Base-by-base conservation (phyloP, 2,113 vertebrate species). In the Syrrhaptes paradoxus region DNA sequence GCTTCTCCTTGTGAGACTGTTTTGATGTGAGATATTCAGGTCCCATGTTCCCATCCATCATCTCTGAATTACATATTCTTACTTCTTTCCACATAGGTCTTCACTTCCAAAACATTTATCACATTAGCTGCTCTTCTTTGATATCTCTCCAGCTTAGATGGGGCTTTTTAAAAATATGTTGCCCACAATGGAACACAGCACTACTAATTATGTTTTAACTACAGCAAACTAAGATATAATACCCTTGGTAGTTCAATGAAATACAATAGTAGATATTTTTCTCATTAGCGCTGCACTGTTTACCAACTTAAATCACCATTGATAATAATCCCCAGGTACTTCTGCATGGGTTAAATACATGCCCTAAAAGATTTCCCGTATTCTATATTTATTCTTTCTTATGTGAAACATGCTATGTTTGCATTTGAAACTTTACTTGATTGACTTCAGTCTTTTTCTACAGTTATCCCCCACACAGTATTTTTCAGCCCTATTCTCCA, bases 21-120 rank as follows among this genome's bases (percentile, higher is more conserved):
- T 95, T 88, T 91, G 63, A 93, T 89, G 26, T 57, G 73, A 89
- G 41, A 48, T 36, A 85, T 32, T 80, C 51, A 73, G n/a, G 66
- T 91, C 73, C 63, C 68, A 38, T 81, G 68, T 62, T 92, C 72
- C 45, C 66, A 89, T 93, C 91, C 82, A 74, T 95, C 87, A 85
- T 76, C 46, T 70, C 72, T 88, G 52, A 29, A 49, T 91, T 88
- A 87, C 72, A 79, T 85, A 86, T 80, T 89, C 54, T 91, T 32
- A 28, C 70, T 90, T 86, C 59, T 95, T 94, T 89, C 78, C 85
- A 75, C 32, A 41, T 46, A 92, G 63, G 36, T 62, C 85, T 90
- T 85, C 11, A 5, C 86, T 93, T 95, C 78, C 86, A 96, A 94
- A 93, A 83, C 38, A 78, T 81, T 74, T 84, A 41, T 90, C 90